phyloP scores from a whole-genome alignment of 1,140 invertebrate species.

The Adelges cooleyi region DNA sequence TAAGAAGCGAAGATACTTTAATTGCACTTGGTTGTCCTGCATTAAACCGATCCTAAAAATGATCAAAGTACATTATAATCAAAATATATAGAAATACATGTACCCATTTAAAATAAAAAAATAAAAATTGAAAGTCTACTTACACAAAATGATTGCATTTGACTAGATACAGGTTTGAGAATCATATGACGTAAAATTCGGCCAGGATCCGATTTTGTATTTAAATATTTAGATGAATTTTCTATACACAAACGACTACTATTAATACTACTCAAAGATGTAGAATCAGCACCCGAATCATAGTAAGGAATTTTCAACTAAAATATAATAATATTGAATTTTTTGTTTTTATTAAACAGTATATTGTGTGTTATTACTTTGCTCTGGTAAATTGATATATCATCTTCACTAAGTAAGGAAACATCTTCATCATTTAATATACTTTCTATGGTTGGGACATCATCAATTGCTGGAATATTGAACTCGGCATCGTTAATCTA shows the following conservation, averaged over 20 bases:
- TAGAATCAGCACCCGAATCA: conserved; percentile 33
- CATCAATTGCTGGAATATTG: conserved; percentile 63
- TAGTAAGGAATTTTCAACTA: conserved; percentile 18
- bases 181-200: conserved; percentile 69
- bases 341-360: conserved; percentile 31
- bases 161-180: conserved; percentile 72
- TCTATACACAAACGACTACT: conserved; percentile 27
- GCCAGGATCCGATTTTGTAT: conserved; percentile 38
- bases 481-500: conserved; percentile 72
- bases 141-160: conserved; percentile 68
- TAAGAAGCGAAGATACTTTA: conserved; percentile 56
- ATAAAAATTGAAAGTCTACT: conserved; percentile 35
- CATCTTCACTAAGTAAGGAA: conserved; percentile 48
- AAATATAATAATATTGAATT: background rate
- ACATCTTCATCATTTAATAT: conserved; percentile 65
- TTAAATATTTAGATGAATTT: background rate
- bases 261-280: conserved; percentile 36
- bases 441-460: conserved; percentile 70
- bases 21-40: conserved; percentile 75
- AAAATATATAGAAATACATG: too few relatives aligned
- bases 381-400: conserved; percentile 36
- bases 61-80: background rate
- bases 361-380: conserved; percentile 38
- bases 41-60: conserved; percentile 67
- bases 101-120: too few relatives aligned